These are phyloP conservation scores for Morpho helenor DNA, from an alignment of 2,888 invertebrate genomes.

Conservation along the genomic window DNA sequence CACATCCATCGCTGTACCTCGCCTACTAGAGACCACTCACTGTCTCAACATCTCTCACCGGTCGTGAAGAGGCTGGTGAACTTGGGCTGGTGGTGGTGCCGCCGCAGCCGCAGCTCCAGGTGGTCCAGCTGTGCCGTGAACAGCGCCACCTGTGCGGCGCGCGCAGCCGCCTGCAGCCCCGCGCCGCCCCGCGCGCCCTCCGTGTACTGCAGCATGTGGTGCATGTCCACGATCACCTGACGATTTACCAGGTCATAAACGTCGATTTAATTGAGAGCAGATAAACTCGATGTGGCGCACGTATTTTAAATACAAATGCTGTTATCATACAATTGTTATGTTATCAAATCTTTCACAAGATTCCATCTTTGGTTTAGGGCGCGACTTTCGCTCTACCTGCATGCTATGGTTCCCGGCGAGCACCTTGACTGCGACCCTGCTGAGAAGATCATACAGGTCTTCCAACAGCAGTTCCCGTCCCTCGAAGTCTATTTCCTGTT, in stretches of 20 bases:
- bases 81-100: slow-evolving; percentile 37
- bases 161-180: slow-evolving; percentile 42
- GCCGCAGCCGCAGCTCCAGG: slow-evolving; percentile 55
- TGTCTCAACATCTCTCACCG: slow-evolving; percentile 34
- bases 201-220: slow-evolving; percentile 77
- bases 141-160: slow-evolving; percentile 71
- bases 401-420: slow-evolving; percentile 46
- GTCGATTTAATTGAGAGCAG: no score
- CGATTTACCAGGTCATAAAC: no score
- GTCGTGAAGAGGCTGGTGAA: slow-evolving; percentile 52
- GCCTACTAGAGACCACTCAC: neutral
- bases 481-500: slow-evolving; percentile 40
- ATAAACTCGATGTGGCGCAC: no score
- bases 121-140: slow-evolving; percentile 76
- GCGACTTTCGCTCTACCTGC: slow-evolving; percentile 41
- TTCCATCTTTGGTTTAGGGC: no score
- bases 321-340: neutral
- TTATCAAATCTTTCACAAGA: no score
- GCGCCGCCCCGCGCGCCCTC: slow-evolving; percentile 39
- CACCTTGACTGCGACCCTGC: slow-evolving; percentile 48
- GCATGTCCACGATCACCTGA: slow-evolving; percentile 76
- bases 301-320: neutral
- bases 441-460: slow-evolving; percentile 54
- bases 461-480: slow-evolving; percentile 52
- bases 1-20: neutral